These are phyloP conservation scores for Icerya purchasi DNA, from an alignment of 2,888 invertebrate species.

Conservation along the genomic window DNA sequence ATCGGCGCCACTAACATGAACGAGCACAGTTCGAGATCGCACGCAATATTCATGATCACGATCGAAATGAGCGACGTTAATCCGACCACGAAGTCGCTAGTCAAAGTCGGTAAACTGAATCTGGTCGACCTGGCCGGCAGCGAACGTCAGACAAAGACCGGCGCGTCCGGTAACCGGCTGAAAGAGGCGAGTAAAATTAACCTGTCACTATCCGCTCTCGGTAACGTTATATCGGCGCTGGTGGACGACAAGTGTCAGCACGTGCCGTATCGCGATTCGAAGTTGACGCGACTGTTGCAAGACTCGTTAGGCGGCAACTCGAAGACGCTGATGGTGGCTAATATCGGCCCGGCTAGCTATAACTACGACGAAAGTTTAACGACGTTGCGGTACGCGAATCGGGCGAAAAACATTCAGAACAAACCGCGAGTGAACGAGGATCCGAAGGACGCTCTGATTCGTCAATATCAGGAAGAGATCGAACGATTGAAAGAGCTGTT, in stretches of 20 bases:
- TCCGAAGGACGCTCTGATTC: conserved; percentile 88
- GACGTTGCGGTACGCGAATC: conserved; percentile 84
- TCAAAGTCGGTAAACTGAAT: conserved; percentile 64
- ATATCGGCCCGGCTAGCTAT: conserved; percentile 90
- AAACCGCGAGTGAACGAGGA: conserved; percentile 97
- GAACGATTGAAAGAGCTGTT: conserved; percentile 35
- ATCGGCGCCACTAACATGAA: conserved; percentile 95
- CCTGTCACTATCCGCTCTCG: conserved; percentile 85
- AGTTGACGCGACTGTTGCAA: conserved; percentile 82
- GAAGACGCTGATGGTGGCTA: conserved; percentile 98
- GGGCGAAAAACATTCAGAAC: conserved; percentile 97
- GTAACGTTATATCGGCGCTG: conserved; percentile 92
- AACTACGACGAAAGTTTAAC: conserved; percentile 96
- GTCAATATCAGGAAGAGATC: conserved; percentile 91
- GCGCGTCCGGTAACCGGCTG: conserved; percentile 75
- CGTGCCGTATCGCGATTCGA: conserved; percentile 93
- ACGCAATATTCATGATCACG: conserved; percentile 95
- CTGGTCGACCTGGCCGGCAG: conserved; percentile 95
- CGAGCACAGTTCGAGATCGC: conserved; percentile 90
- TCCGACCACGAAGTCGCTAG: conserved; percentile 25
- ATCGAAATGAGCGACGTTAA: conserved; percentile 75
- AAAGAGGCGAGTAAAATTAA: conserved; percentile 96
- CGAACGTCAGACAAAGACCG: conserved; percentile 90
- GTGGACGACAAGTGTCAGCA: conserved; percentile 82
- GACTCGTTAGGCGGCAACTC: conserved; percentile 97